Base-by-base conservation (phyloP, 2,113 vertebrate genomes). In the Taxidea taxus region DNA sequence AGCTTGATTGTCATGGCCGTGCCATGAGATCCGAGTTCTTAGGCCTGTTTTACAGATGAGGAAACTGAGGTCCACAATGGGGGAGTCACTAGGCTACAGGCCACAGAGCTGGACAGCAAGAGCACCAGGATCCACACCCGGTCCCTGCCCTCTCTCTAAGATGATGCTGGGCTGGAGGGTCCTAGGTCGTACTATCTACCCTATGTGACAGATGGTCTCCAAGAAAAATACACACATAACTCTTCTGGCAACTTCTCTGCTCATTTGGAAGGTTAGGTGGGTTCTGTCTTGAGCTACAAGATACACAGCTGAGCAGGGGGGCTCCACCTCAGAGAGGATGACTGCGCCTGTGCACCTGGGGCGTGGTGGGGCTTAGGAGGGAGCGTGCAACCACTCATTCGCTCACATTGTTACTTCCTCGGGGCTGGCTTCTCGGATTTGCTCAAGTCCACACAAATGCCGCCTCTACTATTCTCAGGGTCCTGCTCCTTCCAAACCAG, bases 401-500 rank as follows among this genome's bases (percentile, higher is more conserved):
- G 4, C 51, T 42, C 39, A 14, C 21, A 2, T 47, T 11, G 27
- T 77, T 21, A 29, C 44, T 44, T 51, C 54, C 64, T 82, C 58
- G 25, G 78, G 66, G 60, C 84, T 42, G 64, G 77, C 54, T 54
- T 80, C 62, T 91, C 37, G 2, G 51, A 25, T 42, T 44, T 51
- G 72, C 49, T 72, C 21, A 3, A 44, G 31, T 87, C 49, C 58
- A 80, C 39, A 58, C 84, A 58, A 1, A 68, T 5, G 47, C 72
- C 83, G 83, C 70, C 58, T 94, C 25, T 75, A 20, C 70, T 75
- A 49, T 95, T 92, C 95, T 97, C 95, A 95, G 95, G 97, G 97
- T 80, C 75, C 80, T 44, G 72, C 42, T 97, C 70, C 88, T 88
- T 92, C 64, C 86, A 80, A 47, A 49, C 74, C 87, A 56, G 23